These are phyloP conservation scores for Trichonephila clavata DNA, from an alignment of 1,140 invertebrate genomes.

Conservation along the genomic window DNA sequence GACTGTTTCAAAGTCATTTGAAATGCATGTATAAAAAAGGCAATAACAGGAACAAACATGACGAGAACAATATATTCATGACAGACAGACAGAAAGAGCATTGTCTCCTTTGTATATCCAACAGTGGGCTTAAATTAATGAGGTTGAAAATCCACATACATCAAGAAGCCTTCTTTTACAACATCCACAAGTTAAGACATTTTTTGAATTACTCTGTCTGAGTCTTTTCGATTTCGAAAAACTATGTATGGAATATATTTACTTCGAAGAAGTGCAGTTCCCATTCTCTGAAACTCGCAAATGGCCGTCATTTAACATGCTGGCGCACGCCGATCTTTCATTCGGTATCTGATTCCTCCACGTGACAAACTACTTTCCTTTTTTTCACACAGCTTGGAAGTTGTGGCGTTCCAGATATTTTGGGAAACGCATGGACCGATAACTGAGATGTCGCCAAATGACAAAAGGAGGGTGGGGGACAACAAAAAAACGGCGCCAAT, in stretches of 20 bases:
- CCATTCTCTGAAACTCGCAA: conserved; percentile 56
- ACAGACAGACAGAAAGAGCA: conserved; percentile 5
- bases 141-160: conserved; percentile 53
- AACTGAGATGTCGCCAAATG: conserved; percentile 66
- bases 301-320: conserved; percentile 59
- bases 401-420: conserved; percentile 65
- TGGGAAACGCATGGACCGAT: conserved; percentile 40
- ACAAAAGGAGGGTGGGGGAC: conserved; percentile 25
- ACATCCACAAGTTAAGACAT: conserved; percentile 35
- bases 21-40: not conserved
- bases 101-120: conserved; percentile 31
- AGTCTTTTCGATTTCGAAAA: conserved; percentile 50
- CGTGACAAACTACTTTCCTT: conserved; percentile 60
- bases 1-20: not conserved
- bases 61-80: not conserved
- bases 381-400: conserved; percentile 67
- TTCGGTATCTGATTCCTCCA: conserved; percentile 52
- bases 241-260: conserved; percentile 48
- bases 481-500: conserved; percentile 66
- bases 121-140: conserved; percentile 28
- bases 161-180: conserved; percentile 15
- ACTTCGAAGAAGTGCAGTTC: conserved; percentile 37
- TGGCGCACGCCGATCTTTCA: conserved; percentile 49
- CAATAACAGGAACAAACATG: conserved; percentile 29
- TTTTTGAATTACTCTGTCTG: conserved; percentile 48